Base-by-base conservation (phyloP, 23 tunicate genomes). In the Styela plicata region DNA sequence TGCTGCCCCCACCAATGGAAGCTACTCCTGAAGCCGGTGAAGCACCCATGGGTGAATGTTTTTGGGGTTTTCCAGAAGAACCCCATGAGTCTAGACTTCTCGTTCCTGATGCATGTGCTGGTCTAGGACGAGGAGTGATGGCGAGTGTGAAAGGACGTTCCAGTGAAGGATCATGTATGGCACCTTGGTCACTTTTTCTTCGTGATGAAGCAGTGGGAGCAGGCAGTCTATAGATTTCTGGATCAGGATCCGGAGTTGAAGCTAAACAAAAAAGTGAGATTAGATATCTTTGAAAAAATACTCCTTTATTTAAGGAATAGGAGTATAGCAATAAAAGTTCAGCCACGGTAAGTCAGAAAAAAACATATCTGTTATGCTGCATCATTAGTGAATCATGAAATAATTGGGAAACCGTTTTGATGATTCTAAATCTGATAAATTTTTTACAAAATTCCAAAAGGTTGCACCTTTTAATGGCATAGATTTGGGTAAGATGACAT, bases 221-320 rank as follows among this genome's bases (percentile, higher is more conserved):
- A 31, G 98, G 98, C 26, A 93, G 89, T 36, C 98, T 87, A 52
- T 86, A 88, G 21, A 93, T 84, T 37, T 93, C 98, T 2, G 98
- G 98, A 34, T 93, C 83, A 29, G 79, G 80, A 3, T 80, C 87
- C 36, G 93, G 89, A 69, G 91, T 91, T 29, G 79, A 29, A 17
- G 98, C 98, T 93, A 62, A 29, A 63, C 18, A 19, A 33, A 7
- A 31, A 64, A 24, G n/a, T n/a, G n/a, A n/a, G n/a, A n/a, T n/a
- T n/a, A n/a, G n/a, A n/a, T n/a, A n/a, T n/a, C n/a, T n/a, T n/a
- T n/a, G n/a, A n/a, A n/a, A n/a, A n/a, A n/a, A n/a, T n/a, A n/a
- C n/a, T n/a, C n/a, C n/a, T n/a, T n/a, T n/a, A n/a, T n/a, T n/a
- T n/a, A n/a, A n/a, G n/a, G n/a, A n/a, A n/a, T n/a, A n/a, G n/a